Evolutionary conservation across 1,140 invertebrate genomes (phyloP), one percentile per base, ranked within the genome.

Genomic region (Drosophila azteca): DNA sequence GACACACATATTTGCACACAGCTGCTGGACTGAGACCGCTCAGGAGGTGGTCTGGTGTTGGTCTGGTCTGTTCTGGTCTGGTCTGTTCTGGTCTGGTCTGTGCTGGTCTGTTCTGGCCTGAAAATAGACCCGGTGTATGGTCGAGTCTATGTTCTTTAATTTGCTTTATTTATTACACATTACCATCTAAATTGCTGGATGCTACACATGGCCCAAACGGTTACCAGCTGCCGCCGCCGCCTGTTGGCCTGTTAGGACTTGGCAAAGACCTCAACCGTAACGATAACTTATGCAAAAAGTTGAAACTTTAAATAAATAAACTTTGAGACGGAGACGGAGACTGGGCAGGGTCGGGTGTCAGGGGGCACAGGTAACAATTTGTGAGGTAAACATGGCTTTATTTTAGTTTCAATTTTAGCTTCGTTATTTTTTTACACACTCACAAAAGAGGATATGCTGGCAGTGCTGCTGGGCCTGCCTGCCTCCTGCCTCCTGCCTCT

Each of bases 331-430:
- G 51, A 49, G 55, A 51, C 69, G 48, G 51, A 49, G 55, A 51
- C 74, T 64, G 44, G 31, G 31, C 9, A 11, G 35, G 11, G 35
- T 39, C 35, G 3, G 35, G 35, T 11, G 35, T 46, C 50, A 43
- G 55, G 45, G 43, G 66, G 49, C 57, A 53, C 79, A 79, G 76
- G 71, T 83, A 79, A 83, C 83, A 88, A 88, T 88, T 88, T 88
- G 83, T 76, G 64, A 70, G 58, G 83, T 77, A 88, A 88, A 88
- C 80, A 88, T 88, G 84, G 83, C 83, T 88, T 88, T 88, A 83
- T 88, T 88, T 88, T 88, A 88, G 83, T 88, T 88, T 88, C 79
- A 88, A 88, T 88, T 88, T 88, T 88, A 73, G 80, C 83, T 88
- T 88, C 83, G 83, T 88, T 88, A 88, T 89, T 88, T 88, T 88